phyloP scores from a whole-genome alignment of 2,797 vertebrate species.

The Sphenodon punctatus region DNA sequence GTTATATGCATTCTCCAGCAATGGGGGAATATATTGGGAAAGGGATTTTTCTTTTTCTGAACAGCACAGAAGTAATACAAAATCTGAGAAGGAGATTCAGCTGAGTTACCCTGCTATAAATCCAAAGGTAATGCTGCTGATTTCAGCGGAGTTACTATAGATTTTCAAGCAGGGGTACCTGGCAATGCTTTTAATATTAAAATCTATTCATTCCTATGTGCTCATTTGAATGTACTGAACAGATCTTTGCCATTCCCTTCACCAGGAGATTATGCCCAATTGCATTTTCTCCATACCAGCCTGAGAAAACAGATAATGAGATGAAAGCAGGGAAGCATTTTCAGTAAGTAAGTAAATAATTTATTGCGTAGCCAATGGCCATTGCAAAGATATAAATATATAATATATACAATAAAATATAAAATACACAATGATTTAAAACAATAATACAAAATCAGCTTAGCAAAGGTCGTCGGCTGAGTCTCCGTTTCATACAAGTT shows the following conservation, averaged over 20 bases:
- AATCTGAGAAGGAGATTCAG: neutral
- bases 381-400: too few species aligned
- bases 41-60: neutral
- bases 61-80: neutral
- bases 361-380: too few species aligned
- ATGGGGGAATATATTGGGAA: neutral
- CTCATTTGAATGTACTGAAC: neutral
- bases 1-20: neutral
- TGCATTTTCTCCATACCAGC: too few species aligned
- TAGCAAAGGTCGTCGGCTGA: too few species aligned
- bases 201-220: conserved; percentile 26
- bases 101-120: neutral
- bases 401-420: too few species aligned
- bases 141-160: conserved; percentile 16
- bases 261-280: neutral
- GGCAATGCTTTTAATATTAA: conserved; percentile 32
- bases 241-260: conserved; percentile 20
- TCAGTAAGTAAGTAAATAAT: too few species aligned
- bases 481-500: too few species aligned
- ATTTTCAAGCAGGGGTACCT: conserved; percentile 46
- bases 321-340: too few species aligned
- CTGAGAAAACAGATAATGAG: too few species aligned
- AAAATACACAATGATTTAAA: too few species aligned
- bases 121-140: neutral
- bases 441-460: too few species aligned